Percentiles rank a stretch among this genome's conserved stretches.
These are phyloP conservation scores for Oligia fasciuncula DNA, from an alignment of 2,888 invertebrate genomes.

Conservation along the genomic window DNA sequence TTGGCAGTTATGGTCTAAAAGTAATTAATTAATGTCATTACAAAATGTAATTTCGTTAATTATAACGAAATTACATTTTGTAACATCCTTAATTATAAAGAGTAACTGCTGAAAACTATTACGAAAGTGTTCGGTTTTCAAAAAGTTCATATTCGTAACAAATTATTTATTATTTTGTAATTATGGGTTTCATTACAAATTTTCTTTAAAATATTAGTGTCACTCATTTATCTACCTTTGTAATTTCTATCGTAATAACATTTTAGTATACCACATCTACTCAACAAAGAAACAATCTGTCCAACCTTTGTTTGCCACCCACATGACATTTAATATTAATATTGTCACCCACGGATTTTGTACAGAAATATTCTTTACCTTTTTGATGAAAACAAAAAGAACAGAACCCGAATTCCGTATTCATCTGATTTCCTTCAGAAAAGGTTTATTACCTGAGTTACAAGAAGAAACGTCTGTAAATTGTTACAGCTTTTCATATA, in stretches of 20 bases:
- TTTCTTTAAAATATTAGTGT: not conserved
- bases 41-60: not conserved
- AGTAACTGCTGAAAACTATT: not conserved
- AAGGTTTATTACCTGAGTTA: slow-evolving; percentile 25
- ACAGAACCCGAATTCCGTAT: slow-evolving; percentile 27
- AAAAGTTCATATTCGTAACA: not conserved
- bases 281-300: not conserved
- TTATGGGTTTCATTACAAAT: not conserved
- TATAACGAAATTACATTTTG: too few species aligned
- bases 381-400: slow-evolving; percentile 33
- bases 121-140: not conserved
- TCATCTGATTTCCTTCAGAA: slow-evolving; percentile 23
- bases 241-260: too few species aligned
- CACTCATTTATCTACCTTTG: not conserved
- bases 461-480: slow-evolving; percentile 21
- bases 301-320: not conserved
- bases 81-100: not conserved
- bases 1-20: not conserved
- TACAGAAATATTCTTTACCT: slow-evolving; percentile 6
- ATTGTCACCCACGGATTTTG: not conserved
- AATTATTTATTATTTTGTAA: not conserved
- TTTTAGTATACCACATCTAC: too few species aligned
- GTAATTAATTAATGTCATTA: not conserved
- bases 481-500: slow-evolving; percentile 43
- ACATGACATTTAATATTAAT: not conserved